Evolutionary conservation across 2,888 invertebrate species (phyloP).

Genomic region (Nycteola revayana): DNA sequence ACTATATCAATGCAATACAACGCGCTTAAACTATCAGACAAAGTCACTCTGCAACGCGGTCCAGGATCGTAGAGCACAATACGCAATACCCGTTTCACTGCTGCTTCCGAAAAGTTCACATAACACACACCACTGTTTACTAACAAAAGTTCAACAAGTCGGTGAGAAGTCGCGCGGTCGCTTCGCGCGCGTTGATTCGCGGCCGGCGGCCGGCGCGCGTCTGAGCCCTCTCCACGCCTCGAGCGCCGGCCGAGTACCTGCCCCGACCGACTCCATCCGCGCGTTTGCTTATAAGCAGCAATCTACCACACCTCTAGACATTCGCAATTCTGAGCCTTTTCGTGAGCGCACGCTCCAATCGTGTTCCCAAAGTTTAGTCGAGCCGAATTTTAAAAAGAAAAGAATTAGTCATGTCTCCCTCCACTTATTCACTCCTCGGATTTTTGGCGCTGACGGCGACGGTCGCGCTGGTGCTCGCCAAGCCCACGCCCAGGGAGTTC

Average conservation of each 20-base stretch:
- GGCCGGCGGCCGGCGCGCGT: no score
- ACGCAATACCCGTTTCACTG: no score
- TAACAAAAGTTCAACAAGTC: no score
- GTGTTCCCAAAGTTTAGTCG: not conserved
- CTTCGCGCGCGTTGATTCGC: no score
- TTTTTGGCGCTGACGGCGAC: constrained; percentile 22
- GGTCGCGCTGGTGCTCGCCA: constrained; percentile 30
- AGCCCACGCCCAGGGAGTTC: constrained; percentile 38
- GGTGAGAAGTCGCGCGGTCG: no score
- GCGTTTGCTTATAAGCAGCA: constrained; percentile 28
- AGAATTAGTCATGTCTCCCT: constrained; percentile 18
- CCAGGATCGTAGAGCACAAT: no score
- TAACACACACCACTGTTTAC: no score
- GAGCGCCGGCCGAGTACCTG: constrained; percentile 10
- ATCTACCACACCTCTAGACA: constrained; percentile 37
- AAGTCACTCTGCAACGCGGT: no score
- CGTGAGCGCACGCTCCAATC: constrained; percentile 39
- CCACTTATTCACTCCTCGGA: constrained; percentile 21
- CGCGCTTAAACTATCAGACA: not conserved
- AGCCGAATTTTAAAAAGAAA: not conserved
- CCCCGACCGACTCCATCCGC: constrained; percentile 11
- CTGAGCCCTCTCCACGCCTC: constrained; percentile 3
- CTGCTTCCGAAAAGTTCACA: no score
- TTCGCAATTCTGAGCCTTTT: constrained; percentile 44
- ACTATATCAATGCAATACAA: not conserved